phyloP scores from a whole-genome alignment of 2,888 invertebrate species.

The Venustoraphidia nigricollis region DNA sequence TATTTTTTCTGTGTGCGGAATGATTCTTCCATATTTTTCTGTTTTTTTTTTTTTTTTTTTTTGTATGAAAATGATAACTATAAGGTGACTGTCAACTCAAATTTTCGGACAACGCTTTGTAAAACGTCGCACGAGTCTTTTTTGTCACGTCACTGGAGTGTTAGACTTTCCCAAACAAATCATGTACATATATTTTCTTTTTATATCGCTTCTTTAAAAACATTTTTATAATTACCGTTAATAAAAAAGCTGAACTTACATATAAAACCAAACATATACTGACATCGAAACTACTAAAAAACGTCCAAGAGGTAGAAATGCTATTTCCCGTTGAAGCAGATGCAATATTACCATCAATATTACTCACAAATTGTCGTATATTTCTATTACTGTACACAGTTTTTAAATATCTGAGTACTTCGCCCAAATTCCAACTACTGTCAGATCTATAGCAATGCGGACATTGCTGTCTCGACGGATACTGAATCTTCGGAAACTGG shows the following conservation, averaged over 20 bases:
- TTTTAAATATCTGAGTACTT: slow-evolving; percentile 47
- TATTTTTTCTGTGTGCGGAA: too few species aligned
- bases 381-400: slow-evolving; percentile 33
- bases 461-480: slow-evolving; percentile 58
- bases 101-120: too few species aligned
- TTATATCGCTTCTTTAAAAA: slow-evolving; percentile 59
- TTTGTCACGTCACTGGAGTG: slow-evolving; percentile 7
- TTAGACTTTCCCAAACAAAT: slow-evolving; percentile 55
- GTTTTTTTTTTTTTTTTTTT: too few species aligned
- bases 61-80: too few species aligned
- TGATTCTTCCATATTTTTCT: too few species aligned
- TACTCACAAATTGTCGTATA: slow-evolving; percentile 11
- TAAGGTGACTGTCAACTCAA: too few species aligned
- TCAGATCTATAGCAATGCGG: slow-evolving; percentile 42
- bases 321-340: slow-evolving; percentile 9
- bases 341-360: too few species aligned
- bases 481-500: slow-evolving; percentile 73
- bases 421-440: slow-evolving; percentile 33
- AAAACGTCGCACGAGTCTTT: too few species aligned
- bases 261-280: slow-evolving; percentile 64
- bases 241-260: slow-evolving; percentile 54
- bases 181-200: slow-evolving; percentile 58
- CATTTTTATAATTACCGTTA: slow-evolving; percentile 59
- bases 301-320: slow-evolving; percentile 12
- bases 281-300: slow-evolving; percentile 35